Evolutionary conservation across 2,888 invertebrate species (phyloP).

Genomic region (Metopia argyrocephala): DNA sequence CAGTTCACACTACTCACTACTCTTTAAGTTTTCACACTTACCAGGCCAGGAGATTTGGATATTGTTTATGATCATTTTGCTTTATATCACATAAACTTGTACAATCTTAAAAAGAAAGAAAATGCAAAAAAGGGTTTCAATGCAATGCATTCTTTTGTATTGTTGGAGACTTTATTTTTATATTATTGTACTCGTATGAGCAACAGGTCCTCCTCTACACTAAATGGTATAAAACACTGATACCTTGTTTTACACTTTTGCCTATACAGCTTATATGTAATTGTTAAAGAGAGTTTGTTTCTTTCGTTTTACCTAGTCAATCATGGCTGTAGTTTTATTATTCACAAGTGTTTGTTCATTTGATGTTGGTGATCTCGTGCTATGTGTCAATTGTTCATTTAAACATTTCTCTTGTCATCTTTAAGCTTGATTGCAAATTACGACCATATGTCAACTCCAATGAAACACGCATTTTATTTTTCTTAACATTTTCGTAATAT

Average conservation of each 20-base stretch:
- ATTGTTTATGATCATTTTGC: constrained; percentile 63
- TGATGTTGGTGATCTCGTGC: constrained; percentile 73
- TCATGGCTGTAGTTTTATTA: neutral
- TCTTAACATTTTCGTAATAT: constrained; percentile 13
- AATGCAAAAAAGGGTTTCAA: constrained; percentile 46
- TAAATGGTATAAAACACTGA: neutral
- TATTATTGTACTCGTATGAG: constrained; percentile 44
- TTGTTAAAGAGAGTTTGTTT: too few relatives aligned
- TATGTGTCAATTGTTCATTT: constrained; percentile 76
- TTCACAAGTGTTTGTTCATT: constrained; percentile 13
- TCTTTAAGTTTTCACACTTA: constrained; percentile 55
- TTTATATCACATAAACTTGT: constrained; percentile 52
- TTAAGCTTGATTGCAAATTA: constrained; percentile 77
- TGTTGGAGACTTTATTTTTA: neutral
- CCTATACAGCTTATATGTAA: neutral
- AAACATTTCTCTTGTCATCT: constrained; percentile 76
- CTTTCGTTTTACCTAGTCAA: too few relatives aligned
- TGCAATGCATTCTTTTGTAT: neutral
- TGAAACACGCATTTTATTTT: constrained; percentile 61
- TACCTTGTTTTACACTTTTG: neutral
- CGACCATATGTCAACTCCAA: constrained; percentile 72
- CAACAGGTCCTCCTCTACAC: constrained; percentile 60
- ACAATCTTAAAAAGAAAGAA: constrained; percentile 28
- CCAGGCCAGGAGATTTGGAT: constrained; percentile 52
- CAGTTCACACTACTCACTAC: constrained; percentile 12